Conservation (phyloP, 2,888 invertebrate species). For the Tinea pellionella region DNA sequence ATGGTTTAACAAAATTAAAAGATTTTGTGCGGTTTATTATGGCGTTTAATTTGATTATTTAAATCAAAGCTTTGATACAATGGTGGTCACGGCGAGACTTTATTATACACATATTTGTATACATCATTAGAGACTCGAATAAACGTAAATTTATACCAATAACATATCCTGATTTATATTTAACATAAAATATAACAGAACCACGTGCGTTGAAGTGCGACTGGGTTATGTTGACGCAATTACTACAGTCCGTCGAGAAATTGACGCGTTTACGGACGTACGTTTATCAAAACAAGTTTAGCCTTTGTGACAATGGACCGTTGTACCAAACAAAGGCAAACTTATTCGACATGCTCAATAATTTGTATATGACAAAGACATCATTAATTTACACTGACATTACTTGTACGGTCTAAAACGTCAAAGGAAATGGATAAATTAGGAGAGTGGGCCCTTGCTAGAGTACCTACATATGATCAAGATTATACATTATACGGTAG, state of each 20-base stretch:
- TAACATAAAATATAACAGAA: background rate
- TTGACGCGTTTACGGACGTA: conserved; percentile 16
- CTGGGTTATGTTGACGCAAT: conserved; percentile 24
- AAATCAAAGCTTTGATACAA: too few relatives aligned
- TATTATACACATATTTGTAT: background rate
- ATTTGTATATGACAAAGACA: background rate
- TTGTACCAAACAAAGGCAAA: background rate
- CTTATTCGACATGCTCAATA: background rate
- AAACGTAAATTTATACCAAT: too few relatives aligned
- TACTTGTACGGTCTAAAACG: too few relatives aligned
- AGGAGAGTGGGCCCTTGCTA: too few relatives aligned
- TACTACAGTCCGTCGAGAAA: conserved; percentile 20
- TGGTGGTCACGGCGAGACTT: too few relatives aligned
- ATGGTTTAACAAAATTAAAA: too few relatives aligned
- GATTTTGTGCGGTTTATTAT: too few relatives aligned
- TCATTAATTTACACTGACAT: background rate
- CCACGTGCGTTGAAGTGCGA: conserved; percentile 18
- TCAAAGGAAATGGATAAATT: too few relatives aligned
- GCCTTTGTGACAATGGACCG: background rate
- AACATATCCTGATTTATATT: background rate
- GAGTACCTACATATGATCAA: too few relatives aligned
- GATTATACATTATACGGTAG: too few relatives aligned
- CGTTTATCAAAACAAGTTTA: conserved; percentile 1
- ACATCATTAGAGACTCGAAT: too few relatives aligned
- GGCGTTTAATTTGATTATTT: too few relatives aligned